Base-by-base conservation (phyloP, 1,140 invertebrate species). In the Colletes gigas region DNA sequence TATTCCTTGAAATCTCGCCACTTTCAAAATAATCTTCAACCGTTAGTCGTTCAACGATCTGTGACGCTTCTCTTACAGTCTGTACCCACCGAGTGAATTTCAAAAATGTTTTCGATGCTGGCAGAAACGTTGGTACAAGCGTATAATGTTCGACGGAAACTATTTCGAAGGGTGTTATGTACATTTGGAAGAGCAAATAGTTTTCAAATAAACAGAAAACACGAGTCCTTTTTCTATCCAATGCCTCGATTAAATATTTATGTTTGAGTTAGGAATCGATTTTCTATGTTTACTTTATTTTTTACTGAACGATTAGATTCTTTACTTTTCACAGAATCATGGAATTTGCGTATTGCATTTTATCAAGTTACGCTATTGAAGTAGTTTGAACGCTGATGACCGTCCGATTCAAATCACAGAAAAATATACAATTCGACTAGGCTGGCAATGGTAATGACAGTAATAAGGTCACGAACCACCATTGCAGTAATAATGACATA, bases 401-500 rank as follows among this genome's bases (percentile, higher is more conserved):
- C 44, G 60, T 76, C 71, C 76, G 79, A 84, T 83, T 60, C 50
- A 63, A 47, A 63, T 50, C 54, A 52, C 54, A 75, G 75, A 66
- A 54, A 83, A 79, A n/a, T 12, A 60, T 77, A 86, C 65, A 59
- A 74, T 65, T 75, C 65, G 21, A 12, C 71, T 60, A 57, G 55
- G 65, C 86, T 84, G 63, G 77, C 69, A 86, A 86, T 86, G 88
- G 87, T 89, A 87, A 89, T 86, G 83, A 88, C 87, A 83, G 87
- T 90, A 91, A 91, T 91, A 83, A 89, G 88, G 86, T 89, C 89
- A 89, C 88, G 89, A 90, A 90, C 84, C 69, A 79, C 89, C 87
- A 90, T 88, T 88, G 78, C 84, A 87, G 87, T 81, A 89, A 88
- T 90, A 91, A 90, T 88, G 82, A 85, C 81, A 85, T 89, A 83